A percentile compares a stretch with the other conserved stretches of the same genome.
Conservation (phyloP, 2,113 vertebrate species). For the Cinclus cinclus region DNA sequence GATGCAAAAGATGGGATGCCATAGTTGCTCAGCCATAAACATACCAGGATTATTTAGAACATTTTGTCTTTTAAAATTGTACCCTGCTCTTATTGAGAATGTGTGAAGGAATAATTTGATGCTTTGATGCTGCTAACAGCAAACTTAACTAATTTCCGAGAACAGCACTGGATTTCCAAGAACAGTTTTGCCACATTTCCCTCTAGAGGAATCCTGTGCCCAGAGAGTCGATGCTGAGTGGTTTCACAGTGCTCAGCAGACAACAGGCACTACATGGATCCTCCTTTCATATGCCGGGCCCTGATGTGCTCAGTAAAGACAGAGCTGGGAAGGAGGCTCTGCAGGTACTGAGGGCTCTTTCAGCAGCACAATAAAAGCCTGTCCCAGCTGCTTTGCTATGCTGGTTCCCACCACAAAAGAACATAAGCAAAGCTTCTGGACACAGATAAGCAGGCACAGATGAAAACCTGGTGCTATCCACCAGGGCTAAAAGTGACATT, state of each 20-base stretch:
- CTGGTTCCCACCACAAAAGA: not conserved
- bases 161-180: not conserved
- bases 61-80: not conserved
- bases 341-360: not conserved
- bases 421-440: not conserved
- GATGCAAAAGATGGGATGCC: not conserved
- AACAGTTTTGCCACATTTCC: not conserved
- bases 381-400: not conserved
- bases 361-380: not conserved
- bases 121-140: not conserved
- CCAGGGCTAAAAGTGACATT: not conserved
- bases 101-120: not conserved
- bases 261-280: not conserved
- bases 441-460: not conserved
- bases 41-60: not conserved
- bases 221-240: fast-evolving
- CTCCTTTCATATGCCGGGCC: not conserved
- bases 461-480: not conserved
- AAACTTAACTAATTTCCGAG: not conserved
- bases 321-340: not conserved
- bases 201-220: not conserved
- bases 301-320: not conserved
- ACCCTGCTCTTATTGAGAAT: not conserved
- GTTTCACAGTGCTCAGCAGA: not conserved
- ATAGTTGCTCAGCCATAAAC: fast-evolving